Percentiles rank a stretch among this genome's conserved stretches.
These are phyloP conservation scores for Manduca sexta DNA, from an alignment of 1,140 invertebrate species.

Conservation along the genomic window DNA sequence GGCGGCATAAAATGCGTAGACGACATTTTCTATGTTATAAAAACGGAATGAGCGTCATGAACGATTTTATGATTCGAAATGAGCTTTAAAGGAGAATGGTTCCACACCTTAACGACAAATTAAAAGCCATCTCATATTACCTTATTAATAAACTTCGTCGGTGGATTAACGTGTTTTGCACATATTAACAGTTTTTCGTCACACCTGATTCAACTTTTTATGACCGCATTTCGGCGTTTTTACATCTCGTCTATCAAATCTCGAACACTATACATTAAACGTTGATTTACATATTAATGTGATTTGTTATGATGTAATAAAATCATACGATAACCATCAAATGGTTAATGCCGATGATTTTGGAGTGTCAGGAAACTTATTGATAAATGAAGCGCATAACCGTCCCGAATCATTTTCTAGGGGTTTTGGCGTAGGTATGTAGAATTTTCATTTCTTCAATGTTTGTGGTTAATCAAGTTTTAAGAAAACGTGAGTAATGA, in stretches of 20 bases:
- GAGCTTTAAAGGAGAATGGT: background rate
- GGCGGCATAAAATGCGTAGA: background rate
- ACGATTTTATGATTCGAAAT: constrained; percentile 1
- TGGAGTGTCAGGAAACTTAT: too few species aligned
- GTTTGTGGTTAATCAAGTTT: too few species aligned
- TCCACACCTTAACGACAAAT: constrained; percentile 1
- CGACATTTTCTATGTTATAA: constrained; percentile 1
- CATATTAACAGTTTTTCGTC: background rate
- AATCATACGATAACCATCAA: too few species aligned
- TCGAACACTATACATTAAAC: constrained; percentile 1
- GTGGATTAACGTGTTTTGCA: background rate
- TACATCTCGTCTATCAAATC: constrained; percentile 1
- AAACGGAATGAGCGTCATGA: background rate
- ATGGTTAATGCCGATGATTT: too few species aligned
- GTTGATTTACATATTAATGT: constrained; percentile 3
- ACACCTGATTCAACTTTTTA: constrained; percentile 3
- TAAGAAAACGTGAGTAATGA: too few species aligned
- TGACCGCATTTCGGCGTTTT: background rate
- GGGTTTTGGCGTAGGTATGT: too few species aligned
- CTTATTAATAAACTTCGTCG: constrained; percentile 4
- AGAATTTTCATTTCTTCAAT: too few species aligned
- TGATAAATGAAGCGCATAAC: too few species aligned
- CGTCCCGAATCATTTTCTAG: too few species aligned
- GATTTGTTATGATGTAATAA: background rate
- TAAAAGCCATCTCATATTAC: constrained; percentile 2